Evolutionary conservation across 1,140 invertebrate species (phyloP).

Genomic region (Achatina immaculata): DNA sequence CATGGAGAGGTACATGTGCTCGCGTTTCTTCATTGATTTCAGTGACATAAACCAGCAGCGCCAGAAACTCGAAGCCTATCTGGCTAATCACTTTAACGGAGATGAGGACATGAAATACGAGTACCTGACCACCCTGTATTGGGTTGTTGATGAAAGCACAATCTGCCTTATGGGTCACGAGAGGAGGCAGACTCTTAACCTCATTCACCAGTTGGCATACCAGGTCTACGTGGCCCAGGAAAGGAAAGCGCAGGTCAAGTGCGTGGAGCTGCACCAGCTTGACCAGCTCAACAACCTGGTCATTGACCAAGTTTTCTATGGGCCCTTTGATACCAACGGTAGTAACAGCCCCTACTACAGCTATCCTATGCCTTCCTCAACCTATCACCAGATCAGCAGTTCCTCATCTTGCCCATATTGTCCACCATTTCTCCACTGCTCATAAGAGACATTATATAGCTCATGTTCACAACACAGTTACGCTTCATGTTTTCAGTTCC

Average conservation of each 20-base stretch:
- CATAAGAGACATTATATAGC: no score
- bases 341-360: conserved; percentile 61
- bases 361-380: conserved; percentile 50
- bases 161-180: conserved; percentile 99
- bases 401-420: conserved; percentile 45
- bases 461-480: no score
- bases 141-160: conserved; percentile 95
- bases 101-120: conserved; percentile 91
- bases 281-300: conserved; percentile 68
- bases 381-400: conserved; percentile 46
- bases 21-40: conserved; percentile 99
- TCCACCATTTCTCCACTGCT: conserved; percentile 41
- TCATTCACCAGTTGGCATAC: conserved; percentile 92
- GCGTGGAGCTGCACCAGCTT: conserved; percentile 67
- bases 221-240: conserved; percentile 76
- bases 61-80: conserved; percentile 92
- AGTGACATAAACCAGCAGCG: conserved; percentile 94
- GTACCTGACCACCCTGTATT: conserved; percentile 89
- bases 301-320: conserved; percentile 70
- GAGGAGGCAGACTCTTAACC: conserved; percentile 89
- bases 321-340: conserved; percentile 55
- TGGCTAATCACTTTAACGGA: conserved; percentile 97
- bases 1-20: conserved; percentile 99
- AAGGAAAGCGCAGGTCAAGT: conserved; percentile 63
- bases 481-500: no score